A percentile compares a stretch with the other conserved stretches of the same genome.
Evolutionary conservation across 1,140 invertebrate species (phyloP).

Genomic region (Drosophila orena): DNA sequence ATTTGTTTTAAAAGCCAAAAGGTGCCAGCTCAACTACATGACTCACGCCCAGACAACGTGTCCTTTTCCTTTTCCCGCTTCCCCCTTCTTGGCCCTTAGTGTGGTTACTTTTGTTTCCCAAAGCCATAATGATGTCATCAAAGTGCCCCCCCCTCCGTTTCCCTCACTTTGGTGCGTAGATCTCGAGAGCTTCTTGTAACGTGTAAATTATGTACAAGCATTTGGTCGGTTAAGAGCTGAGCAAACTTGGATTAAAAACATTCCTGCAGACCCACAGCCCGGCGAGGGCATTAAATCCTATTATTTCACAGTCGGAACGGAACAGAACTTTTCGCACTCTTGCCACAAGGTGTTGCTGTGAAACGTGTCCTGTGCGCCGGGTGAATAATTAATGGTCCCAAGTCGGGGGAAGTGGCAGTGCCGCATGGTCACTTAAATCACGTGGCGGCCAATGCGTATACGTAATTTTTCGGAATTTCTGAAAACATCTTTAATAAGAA

Average conservation of each 20-base stretch:
- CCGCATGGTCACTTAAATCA: constrained; percentile 31
- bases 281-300: constrained; percentile 68
- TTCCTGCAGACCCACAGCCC: constrained; percentile 27
- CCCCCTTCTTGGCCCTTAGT: constrained; percentile 15
- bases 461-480: constrained; percentile 16
- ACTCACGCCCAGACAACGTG: constrained; percentile 51
- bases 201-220: constrained; percentile 77
- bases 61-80: background rate
- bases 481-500: constrained; percentile 6
- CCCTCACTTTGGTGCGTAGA: constrained; percentile 29
- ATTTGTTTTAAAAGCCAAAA: constrained; percentile 81
- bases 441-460: constrained; percentile 7
- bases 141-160: constrained; percentile 27
- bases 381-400: constrained; percentile 68
- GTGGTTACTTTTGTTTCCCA: constrained; percentile 78
- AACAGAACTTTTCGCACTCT: constrained; percentile 28
- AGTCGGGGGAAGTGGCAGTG: constrained; percentile 14
- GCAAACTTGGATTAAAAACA: constrained; percentile 64
- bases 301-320: constrained; percentile 54
- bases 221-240: constrained; percentile 49
- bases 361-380: constrained; percentile 50
- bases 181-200: constrained; percentile 61
- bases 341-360: constrained; percentile 39
- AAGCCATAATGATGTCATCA: constrained; percentile 81
- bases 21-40: constrained; percentile 52